phyloP scores from a whole-genome alignment of 2,888 invertebrate species.

The Julus scandinavius region DNA sequence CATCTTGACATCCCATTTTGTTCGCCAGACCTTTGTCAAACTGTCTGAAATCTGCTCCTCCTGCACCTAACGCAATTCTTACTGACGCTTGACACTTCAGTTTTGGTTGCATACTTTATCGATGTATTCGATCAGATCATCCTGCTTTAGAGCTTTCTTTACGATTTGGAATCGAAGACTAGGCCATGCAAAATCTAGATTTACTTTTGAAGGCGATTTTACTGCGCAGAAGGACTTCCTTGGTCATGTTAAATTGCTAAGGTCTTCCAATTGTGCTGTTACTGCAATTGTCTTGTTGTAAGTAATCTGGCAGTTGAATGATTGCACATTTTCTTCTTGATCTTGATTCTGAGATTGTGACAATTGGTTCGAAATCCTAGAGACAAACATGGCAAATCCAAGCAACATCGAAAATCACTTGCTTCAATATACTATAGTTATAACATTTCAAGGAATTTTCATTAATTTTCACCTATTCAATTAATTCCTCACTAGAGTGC shows the following conservation, averaged over 20 bases:
- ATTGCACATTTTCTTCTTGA: no score
- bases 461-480: no score
- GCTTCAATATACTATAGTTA: no score
- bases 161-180: background rate
- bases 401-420: no score
- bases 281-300: no score
- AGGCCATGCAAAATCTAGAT: constrained; percentile 4
- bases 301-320: no score
- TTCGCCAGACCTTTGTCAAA: constrained; percentile 14
- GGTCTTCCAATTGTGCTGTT: no score
- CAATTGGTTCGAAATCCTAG: no score
- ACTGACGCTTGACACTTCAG: background rate
- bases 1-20: constrained; percentile 24
- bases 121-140: constrained; percentile 40
- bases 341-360: no score
- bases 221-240: background rate
- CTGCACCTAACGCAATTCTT: background rate
- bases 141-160: constrained; percentile 3
- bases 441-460: no score
- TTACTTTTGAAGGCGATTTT: constrained; percentile 2
- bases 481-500: no score
- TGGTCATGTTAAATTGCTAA: background rate
- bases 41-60: constrained; percentile 9
- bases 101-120: constrained; percentile 1
- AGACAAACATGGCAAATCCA: no score